Evolutionary conservation across 2,113 vertebrate species (phyloP), one percentile per base, ranked within the genome.

Genomic region (Notiomystis cincta): DNA sequence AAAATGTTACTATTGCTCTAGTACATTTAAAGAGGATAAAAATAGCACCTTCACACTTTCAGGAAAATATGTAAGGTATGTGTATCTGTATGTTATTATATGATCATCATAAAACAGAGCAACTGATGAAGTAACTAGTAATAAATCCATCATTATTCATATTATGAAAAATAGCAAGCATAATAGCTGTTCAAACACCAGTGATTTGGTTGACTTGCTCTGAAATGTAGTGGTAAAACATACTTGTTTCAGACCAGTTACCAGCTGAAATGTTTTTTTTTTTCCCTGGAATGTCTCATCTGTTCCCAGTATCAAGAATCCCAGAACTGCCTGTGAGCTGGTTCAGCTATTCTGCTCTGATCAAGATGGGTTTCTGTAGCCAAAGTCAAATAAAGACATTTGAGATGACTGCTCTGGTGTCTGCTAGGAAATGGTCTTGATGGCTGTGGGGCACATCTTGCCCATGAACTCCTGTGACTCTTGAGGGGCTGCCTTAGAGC

Each of bases 211-310:
- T 96, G 54, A 86, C 71, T 91, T 94, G 50, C n/a, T 54, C 54
- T 90, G 71, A 90, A 95, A 77, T 0, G 0, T 24, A 53, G 70
- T 76, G 70, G 61, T 85, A 65, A 90, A 92, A 45, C 79, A 27
- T 90, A 60, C 37, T 85, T 88, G 66, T 92, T 91, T 72, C 92
- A 80, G 66, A 66, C 61, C 65, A 85, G 75, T 85, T 94, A 88
- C 54, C 1, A 7, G 28, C 50, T 79, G 67, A 90, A 94, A 89
- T 78, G 28, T 51, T 56, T 60, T 51, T 56, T 60, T 51, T 70
- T 71, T 80, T 82, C 79, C 62, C n/a, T 82, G 75, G 54, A 92
- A 92, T 7, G 19, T 83, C 25, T 95, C 12, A 1, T 11, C 51
- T 80, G 58, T 90, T 94, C 71, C 40, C 47, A 48, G 33, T 76